Evolutionary conservation across 2,888 invertebrate genomes (phyloP).

Genomic region (Gandaritis pyraliata): DNA sequence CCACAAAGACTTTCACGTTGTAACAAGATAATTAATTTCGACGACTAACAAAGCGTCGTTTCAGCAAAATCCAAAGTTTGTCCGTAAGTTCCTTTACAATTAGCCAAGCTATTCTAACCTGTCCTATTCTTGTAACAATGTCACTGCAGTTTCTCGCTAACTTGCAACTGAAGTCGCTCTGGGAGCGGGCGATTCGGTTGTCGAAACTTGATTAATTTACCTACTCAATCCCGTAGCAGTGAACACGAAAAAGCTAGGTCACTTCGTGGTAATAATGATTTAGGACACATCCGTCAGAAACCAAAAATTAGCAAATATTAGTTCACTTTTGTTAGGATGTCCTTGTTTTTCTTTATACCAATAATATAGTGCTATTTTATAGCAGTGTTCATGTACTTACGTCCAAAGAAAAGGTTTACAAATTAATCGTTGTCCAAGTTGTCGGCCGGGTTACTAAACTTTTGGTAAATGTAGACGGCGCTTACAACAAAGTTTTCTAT

Average conservation of each 20-base stretch:
- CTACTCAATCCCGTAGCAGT: slow-evolving; percentile 30
- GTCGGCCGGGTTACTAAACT: too few species aligned
- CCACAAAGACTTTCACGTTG: slow-evolving; percentile 15
- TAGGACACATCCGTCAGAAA: too few species aligned
- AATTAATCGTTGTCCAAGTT: too few species aligned
- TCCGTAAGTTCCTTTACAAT: slow-evolving; percentile 23
- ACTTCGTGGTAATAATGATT: background rate
- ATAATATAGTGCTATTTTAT: too few species aligned
- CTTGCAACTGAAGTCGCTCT: slow-evolving; percentile 37
- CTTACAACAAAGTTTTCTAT: too few species aligned
- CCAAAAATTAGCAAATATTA: too few species aligned
- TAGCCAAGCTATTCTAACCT: slow-evolving; percentile 30
- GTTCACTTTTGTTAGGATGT: too few species aligned
- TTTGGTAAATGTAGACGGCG: too few species aligned
- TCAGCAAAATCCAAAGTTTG: slow-evolving; percentile 28
- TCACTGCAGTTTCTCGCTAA: slow-evolving; percentile 41
- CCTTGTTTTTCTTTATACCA: too few species aligned
- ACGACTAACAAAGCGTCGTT: slow-evolving; percentile 30
- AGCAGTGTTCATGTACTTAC: too few species aligned
- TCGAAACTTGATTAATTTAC: slow-evolving; percentile 46
- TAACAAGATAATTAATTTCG: slow-evolving; percentile 28
- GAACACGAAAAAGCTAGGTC: slow-evolving; percentile 17
- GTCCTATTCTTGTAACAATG: slow-evolving; percentile 26
- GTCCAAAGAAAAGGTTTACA: too few species aligned
- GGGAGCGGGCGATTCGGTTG: slow-evolving; percentile 37